Base-by-base conservation (phyloP, 2,888 invertebrate genomes). In the Sarcophaga variegata region DNA sequence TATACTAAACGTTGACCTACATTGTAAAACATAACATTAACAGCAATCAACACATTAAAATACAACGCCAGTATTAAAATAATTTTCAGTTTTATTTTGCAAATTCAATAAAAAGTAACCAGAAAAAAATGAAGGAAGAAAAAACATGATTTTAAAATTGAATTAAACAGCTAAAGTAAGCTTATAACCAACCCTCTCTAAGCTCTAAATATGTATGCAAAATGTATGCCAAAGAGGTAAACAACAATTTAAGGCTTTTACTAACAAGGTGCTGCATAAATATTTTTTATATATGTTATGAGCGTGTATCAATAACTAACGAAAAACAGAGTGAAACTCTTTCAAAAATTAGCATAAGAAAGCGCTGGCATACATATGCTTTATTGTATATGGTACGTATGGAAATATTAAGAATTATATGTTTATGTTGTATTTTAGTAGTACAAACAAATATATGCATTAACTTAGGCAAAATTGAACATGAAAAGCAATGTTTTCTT, bases 11-110 rank as follows among this genome's bases (percentile, higher is more conserved):
- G 77, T 70, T 86, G 86, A 83, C 83, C 86, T 78, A 86, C 64
- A 83, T 83, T 83, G 74, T 78, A 69, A 81, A 77, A 75, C 80
- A 83, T 81, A 72, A 83, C 69, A 81, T 83, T 78, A 83, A 83
- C 76, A 83, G 74, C 77, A 83, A 83, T 83, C 83, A 83, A 81
- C 69, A 78, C 60, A 83, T 77, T 85, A 74, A 71, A 66, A 66
- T 4, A 49, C 27, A 76, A 69, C 37, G 60, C 27, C 69, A 80
- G 14, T 66, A 66, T 67, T 25, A 79, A 45, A 69, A 63, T 45
- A 6, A 25, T 25, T 20, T 71, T 20, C 14, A 14, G 54, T 14
- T 14, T 54, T 54, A 4, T 54, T 54, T 54, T 54, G 54, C 5
- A 37, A 37, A 37, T 54, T 17, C 54, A 54, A 54, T 12, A 12